A percentile compares a stretch with the other conserved stretches of the same genome.
Conservation (phyloP, 2,797 vertebrate species). For the Enteromius viviparus region DNA sequence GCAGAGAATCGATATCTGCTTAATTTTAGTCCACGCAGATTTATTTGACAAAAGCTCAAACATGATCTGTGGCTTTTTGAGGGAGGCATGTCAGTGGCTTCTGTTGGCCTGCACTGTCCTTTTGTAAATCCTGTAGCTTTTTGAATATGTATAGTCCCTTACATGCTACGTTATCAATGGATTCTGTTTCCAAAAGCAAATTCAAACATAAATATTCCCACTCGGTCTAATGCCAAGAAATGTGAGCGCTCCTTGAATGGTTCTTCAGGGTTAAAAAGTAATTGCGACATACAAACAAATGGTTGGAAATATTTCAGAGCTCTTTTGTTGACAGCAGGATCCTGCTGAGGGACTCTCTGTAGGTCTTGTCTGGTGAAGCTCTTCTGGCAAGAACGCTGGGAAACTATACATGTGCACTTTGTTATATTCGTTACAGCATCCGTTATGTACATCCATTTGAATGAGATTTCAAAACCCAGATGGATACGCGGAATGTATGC, state of each 20-base stretch:
- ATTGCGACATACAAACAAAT: not conserved
- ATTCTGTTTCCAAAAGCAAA: not conserved
- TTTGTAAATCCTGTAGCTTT: not conserved
- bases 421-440: not conserved
- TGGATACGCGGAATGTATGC: not conserved
- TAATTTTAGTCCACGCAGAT: slow-evolving; percentile 54
- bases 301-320: slow-evolving; percentile 1
- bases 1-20: slow-evolving; percentile 48
- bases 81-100: not conserved
- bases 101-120: not conserved
- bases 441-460: not conserved
- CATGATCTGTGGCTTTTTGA: slow-evolving; percentile 11
- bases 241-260: slow-evolving; percentile 4
- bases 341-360: not conserved
- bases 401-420: slow-evolving; percentile 35
- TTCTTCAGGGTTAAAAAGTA: not conserved
- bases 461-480: not conserved
- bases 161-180: not conserved
- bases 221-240: slow-evolving; percentile 11
- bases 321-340: not conserved
- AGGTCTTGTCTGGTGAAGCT: slow-evolving; percentile 15
- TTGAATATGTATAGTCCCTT: not conserved
- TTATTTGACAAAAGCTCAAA: slow-evolving; percentile 28
- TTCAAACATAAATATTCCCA: slow-evolving; percentile 42
- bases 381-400: slow-evolving; percentile 49